Evolutionary conservation across 1,140 invertebrate genomes (phyloP), one percentile per base, ranked within the genome.

Genomic region (Neodiprion lecontei): DNA sequence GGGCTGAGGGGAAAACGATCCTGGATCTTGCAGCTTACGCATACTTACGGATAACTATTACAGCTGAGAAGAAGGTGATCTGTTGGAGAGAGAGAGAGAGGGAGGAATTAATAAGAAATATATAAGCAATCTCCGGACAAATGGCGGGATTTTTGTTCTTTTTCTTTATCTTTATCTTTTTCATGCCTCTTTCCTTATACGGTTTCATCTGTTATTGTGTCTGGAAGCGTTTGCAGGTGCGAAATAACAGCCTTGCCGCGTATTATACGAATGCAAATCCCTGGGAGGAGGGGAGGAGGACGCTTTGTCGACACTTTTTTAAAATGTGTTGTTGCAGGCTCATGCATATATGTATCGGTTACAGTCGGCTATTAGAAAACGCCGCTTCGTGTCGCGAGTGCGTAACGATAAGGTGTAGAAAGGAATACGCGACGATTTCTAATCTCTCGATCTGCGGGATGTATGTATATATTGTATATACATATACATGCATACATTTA

Each of bases 281-380:
- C 28, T 4, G 28, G 28, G 28, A 40, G 28, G 28, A 5, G 28
- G 53, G 53, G 53, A 12, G 0, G 28, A 9, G 53, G 53, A 12
- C 0, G 53, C 53, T 61, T 61, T 17, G 53, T 61, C 53, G 53
- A 61, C n/a, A 61, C 53, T 61, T 61, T 61, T 61, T 61, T 9
- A 12, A 61, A 61, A 61, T 61, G 28, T 40, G 53, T 61, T 9
- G 4, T 11, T 4, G 53, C 5, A 61, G 53, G 9, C n/a, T 61
- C 53, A 61, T 61, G 53, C 11, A 61, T 61, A 61, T 61, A 61
- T 61, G 53, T 61, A 61, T 61, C n/a, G 53, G 53, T 61, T 12
- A 61, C 53, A 17, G n/a, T 14, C 53, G 53, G 53, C 53, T 61
- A 61, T 61, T 61, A 61, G 53, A 61, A 61, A 61, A 61, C 53